These are phyloP conservation scores for Galbula dea DNA, from an alignment of 2,113 vertebrate genomes.

Conservation along the genomic window DNA sequence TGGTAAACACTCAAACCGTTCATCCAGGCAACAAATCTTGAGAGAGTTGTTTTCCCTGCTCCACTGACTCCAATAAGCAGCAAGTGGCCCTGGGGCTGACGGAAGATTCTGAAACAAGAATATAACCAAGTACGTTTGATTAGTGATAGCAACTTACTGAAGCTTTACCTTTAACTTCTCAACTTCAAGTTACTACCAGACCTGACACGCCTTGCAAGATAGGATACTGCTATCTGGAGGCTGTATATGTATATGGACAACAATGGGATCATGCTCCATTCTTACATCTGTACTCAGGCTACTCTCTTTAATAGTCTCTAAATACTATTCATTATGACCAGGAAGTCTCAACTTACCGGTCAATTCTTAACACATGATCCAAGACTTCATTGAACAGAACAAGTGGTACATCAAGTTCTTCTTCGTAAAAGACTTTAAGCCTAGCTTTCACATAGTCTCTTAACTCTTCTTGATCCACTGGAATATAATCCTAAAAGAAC, in stretches of 20 bases:
- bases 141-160: neutral
- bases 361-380: slow-evolving; percentile 95
- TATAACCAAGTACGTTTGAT: neutral
- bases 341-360: slow-evolving; percentile 77
- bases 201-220: neutral
- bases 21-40: slow-evolving; percentile 99
- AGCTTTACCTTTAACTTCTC: neutral
- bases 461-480: slow-evolving; percentile 96
- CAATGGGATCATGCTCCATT: neutral
- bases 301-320: neutral
- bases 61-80: slow-evolving; percentile 97
- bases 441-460: slow-evolving; percentile 97
- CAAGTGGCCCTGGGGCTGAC: slow-evolving; percentile 95
- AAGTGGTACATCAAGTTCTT: slow-evolving; percentile 95
- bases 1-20: slow-evolving; percentile 97
- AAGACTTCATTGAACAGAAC: slow-evolving; percentile 97
- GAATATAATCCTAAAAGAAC: slow-evolving; percentile 89
- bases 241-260: neutral
- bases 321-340: neutral
- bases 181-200: neutral
- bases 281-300: neutral
- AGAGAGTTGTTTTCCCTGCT: slow-evolving; percentile 95
- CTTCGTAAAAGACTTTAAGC: slow-evolving; percentile 97
- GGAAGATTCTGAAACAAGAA: slow-evolving; percentile 85
- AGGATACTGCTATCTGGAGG: neutral